These are phyloP conservation scores for Atta texana DNA, from an alignment of 1,140 invertebrate species.

Conservation along the genomic window DNA sequence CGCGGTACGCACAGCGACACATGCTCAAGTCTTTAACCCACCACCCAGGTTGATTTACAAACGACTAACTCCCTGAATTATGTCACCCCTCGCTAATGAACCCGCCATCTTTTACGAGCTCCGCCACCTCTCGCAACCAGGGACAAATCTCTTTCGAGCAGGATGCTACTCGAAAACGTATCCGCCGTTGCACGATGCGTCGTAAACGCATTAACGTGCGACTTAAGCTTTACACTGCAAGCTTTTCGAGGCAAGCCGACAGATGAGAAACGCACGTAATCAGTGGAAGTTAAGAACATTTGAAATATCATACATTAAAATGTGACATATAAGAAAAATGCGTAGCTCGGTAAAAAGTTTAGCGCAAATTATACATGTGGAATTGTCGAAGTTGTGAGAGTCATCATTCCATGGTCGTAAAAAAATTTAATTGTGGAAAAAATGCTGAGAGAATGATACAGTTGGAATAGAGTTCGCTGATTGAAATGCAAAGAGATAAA, in stretches of 20 bases:
- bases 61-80: constrained; percentile 68
- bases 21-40: constrained; percentile 29
- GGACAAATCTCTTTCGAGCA: constrained; percentile 56
- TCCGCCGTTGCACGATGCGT: constrained; percentile 3
- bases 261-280: constrained; percentile 21
- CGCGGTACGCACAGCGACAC: constrained; percentile 7
- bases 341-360: neutral
- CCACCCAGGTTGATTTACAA: constrained; percentile 62
- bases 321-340: neutral
- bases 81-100: constrained; percentile 69
- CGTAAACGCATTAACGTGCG: constrained; percentile 41
- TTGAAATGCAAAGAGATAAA: constrained; percentile 13
- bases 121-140: neutral
- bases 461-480: neutral
- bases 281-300: neutral
- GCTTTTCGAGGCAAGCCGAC: neutral
- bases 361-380: neutral
- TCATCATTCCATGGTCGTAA: constrained; percentile 25
- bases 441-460: constrained; percentile 13
- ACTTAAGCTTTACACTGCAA: constrained; percentile 38
- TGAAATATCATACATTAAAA: neutral
- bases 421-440: neutral
- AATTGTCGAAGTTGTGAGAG: constrained; percentile 1
- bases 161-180: constrained; percentile 38
- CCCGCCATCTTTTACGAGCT: constrained; percentile 37